These are phyloP conservation scores for Monochamus saltuarius DNA, from an alignment of 1,140 invertebrate species.

Conservation along the genomic window DNA sequence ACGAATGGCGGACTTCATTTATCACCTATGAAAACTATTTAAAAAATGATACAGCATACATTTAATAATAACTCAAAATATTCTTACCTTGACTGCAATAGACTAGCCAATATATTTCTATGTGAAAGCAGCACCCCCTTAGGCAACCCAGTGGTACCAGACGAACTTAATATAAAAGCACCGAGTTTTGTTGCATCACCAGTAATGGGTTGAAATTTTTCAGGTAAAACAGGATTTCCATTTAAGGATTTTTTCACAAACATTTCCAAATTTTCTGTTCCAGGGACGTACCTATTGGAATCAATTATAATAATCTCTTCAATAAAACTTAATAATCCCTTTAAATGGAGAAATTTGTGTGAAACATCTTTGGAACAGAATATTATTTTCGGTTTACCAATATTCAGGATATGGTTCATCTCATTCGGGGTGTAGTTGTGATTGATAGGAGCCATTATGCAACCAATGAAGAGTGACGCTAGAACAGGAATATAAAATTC, in stretches of 20 bases:
- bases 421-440: conserved; percentile 57
- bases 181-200: conserved; percentile 35
- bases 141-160: conserved; percentile 73
- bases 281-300: conserved; percentile 1
- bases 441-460: conserved; percentile 59
- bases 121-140: conserved; percentile 78
- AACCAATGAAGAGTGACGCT: conserved; percentile 55
- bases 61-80: background rate
- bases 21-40: too few species aligned
- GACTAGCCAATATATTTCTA: conserved; percentile 49
- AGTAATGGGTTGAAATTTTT: conserved; percentile 16
- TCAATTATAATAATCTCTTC: conserved; percentile 35
- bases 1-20: too few species aligned
- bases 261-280: conserved; percentile 18
- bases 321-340: too few species aligned
- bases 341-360: too few species aligned
- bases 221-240: conserved; percentile 3
- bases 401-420: conserved; percentile 53
- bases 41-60: conserved; percentile 1
- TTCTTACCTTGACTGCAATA: conserved; percentile 27
- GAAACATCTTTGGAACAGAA: background rate
- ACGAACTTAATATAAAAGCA: conserved; percentile 54
- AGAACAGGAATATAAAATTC: conserved; percentile 55
- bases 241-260: conserved; percentile 22
- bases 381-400: conserved; percentile 52